Evolutionary conservation across 1,140 invertebrate species (phyloP).

Genomic region (Whitmania pigra): DNA sequence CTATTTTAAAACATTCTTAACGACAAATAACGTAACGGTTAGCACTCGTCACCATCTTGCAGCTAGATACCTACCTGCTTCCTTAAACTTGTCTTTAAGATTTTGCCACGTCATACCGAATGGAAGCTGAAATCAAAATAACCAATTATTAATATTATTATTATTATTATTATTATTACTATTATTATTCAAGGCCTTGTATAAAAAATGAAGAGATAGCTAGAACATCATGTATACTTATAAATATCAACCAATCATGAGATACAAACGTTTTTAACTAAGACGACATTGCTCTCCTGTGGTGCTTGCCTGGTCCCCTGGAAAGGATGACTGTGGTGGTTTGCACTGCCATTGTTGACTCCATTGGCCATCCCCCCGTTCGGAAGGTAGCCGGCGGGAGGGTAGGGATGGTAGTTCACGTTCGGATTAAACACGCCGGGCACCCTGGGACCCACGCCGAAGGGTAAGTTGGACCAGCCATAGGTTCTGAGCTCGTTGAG

Average conservation of each 20-base stretch:
- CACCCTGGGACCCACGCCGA: background rate
- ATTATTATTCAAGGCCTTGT: too few species aligned
- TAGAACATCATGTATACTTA: too few species aligned
- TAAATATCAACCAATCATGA: too few species aligned
- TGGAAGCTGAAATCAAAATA: constrained; percentile 56
- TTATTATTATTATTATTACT: too few species aligned
- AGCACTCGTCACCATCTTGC: too few species aligned
- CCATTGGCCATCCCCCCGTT: background rate
- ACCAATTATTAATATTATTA: too few species aligned
- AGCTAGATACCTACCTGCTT: constrained; percentile 36
- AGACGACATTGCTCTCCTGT: background rate
- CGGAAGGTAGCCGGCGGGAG: background rate
- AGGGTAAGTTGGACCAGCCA: background rate
- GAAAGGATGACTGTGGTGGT: background rate
- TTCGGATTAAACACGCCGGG: too few species aligned
- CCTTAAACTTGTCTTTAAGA: constrained; percentile 81
- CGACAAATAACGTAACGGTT: too few species aligned
- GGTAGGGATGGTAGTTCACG: too few species aligned
- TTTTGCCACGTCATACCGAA: constrained; percentile 88
- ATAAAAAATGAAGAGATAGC: background rate
- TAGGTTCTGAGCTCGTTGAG: constrained; percentile 2
- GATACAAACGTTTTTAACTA: constrained; percentile 9
- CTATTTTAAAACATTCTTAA: too few species aligned
- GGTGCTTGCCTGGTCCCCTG: background rate
- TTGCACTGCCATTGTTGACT: background rate